A percentile compares a stretch with the other conserved stretches of the same genome.
These are phyloP conservation scores for Camponotus vicinus DNA, from an alignment of 1,140 invertebrate genomes.

Conservation along the genomic window DNA sequence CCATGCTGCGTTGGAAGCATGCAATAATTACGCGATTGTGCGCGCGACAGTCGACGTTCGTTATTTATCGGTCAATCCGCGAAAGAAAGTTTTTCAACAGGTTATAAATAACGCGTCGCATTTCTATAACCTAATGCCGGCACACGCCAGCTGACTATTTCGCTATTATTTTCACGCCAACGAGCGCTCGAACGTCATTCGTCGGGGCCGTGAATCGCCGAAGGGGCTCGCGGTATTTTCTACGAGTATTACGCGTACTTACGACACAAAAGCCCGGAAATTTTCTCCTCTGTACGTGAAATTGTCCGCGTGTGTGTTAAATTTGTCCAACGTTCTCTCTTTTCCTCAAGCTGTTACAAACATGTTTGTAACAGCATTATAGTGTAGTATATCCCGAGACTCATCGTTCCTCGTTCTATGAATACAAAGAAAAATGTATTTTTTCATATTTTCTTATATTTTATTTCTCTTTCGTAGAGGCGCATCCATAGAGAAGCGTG, in stretches of 20 bases:
- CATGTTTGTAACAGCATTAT: slow-evolving; percentile 14
- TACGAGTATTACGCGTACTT: neutral
- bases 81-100: slow-evolving; percentile 25
- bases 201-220: slow-evolving; percentile 5
- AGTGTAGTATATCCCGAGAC: neutral
- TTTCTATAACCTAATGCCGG: slow-evolving; percentile 12
- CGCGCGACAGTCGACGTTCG: slow-evolving; percentile 17
- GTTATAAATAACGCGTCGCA: slow-evolving; percentile 46
- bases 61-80: slow-evolving; percentile 49
- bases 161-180: slow-evolving; percentile 29
- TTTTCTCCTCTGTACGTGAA: neutral
- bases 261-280: neutral
- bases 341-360: neutral
- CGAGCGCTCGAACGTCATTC: slow-evolving; percentile 29
- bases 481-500: neutral
- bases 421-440: slow-evolving; percentile 18
- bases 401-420: slow-evolving; percentile 7
- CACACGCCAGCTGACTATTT: neutral
- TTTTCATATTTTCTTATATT: slow-evolving; percentile 20
- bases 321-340: neutral
- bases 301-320: neutral
- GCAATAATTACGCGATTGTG: slow-evolving; percentile 47
- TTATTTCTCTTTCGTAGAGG: neutral
- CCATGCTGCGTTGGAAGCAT: slow-evolving; percentile 9
- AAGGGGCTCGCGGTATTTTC: neutral